These are phyloP conservation scores for Rallus limicola DNA, from an alignment of 2,113 vertebrate species.

Conservation along the genomic window DNA sequence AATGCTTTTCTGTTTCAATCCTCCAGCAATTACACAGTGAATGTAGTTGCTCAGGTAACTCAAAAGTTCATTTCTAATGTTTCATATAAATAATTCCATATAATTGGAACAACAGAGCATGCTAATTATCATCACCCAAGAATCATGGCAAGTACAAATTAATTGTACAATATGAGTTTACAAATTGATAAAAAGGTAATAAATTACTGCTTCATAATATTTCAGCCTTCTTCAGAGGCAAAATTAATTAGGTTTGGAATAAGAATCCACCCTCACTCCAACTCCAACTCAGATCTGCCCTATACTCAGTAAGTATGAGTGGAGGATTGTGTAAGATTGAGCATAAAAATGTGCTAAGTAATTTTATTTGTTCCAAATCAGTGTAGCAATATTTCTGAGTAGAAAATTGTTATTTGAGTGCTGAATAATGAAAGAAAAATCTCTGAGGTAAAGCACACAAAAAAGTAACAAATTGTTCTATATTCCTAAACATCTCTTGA, in stretches of 20 bases:
- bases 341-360: neutral
- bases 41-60: neutral
- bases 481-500: neutral
- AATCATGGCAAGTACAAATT: neutral
- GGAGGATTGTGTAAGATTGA: neutral
- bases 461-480: neutral
- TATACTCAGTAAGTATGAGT: neutral
- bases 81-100: neutral
- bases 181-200: neutral
- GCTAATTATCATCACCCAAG: neutral
- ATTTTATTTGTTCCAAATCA: neutral
- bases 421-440: neutral
- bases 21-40: neutral
- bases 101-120: neutral
- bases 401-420: neutral
- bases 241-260: neutral
- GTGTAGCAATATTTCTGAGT: neutral
- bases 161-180: neutral
- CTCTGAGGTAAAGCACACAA: neutral
- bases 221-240: neutral
- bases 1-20: neutral
- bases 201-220: neutral
- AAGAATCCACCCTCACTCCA: neutral
- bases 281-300: neutral
- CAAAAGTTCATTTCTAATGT: neutral